Evolutionary conservation across 2,113 vertebrate species (phyloP).

Genomic region (Silurus glanis): DNA sequence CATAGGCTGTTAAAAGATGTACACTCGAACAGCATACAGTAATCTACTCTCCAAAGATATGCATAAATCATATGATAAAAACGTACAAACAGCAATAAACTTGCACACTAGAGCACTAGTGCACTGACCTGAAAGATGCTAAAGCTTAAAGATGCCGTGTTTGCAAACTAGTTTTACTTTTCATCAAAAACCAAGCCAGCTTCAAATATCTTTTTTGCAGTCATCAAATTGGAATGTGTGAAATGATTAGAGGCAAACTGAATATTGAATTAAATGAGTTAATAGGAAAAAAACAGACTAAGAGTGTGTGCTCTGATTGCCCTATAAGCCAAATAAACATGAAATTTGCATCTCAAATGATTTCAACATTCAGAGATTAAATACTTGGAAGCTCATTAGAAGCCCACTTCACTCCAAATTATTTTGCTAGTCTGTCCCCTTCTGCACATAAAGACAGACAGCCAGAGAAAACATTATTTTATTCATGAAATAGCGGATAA

Average conservation of each 20-base stretch:
- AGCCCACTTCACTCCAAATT: constrained; percentile 58
- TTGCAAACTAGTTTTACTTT: constrained; percentile 26
- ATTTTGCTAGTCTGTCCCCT: constrained; percentile 48
- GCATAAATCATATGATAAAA: constrained; percentile 39
- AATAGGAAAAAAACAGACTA: background rate
- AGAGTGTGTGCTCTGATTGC: constrained; percentile 29
- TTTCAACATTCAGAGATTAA: constrained; percentile 19
- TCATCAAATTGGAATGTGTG: constrained; percentile 15
- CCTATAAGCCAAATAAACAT: constrained; percentile 32
- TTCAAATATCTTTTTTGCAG: background rate
- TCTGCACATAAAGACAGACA: constrained; percentile 54
- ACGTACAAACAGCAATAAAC: constrained; percentile 35
- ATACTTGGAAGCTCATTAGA: constrained; percentile 60
- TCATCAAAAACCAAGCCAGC: constrained; percentile 18
- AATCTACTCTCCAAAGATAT: constrained; percentile 13
- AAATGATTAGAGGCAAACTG: constrained; percentile 39
- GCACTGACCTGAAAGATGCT: constrained; percentile 26
- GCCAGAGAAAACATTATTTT: constrained; percentile 50
- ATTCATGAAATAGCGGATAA: constrained; percentile 66
- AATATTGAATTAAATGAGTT: constrained; percentile 34
- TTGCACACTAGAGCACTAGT: background rate
- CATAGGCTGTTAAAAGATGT: constrained; percentile 27
- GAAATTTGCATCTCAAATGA: constrained; percentile 49
- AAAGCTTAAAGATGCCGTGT: constrained; percentile 20
- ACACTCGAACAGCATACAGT: constrained; percentile 32